Percentiles rank a stretch among this genome's conserved stretches.
These are phyloP conservation scores for Tetragonula carbonaria DNA, from an alignment of 2,888 invertebrate species.

Conservation along the genomic window DNA sequence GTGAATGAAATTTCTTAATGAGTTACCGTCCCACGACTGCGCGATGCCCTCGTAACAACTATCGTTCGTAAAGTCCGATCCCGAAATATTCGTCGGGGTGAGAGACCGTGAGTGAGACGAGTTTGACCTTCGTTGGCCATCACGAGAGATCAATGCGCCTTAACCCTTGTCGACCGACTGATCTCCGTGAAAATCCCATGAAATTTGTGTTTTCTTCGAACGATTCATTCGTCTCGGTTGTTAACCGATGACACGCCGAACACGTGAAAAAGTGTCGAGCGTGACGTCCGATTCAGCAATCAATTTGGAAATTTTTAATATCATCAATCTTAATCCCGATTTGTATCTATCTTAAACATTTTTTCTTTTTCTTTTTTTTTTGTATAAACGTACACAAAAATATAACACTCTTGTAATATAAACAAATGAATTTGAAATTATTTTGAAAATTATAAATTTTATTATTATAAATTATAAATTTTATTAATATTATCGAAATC, in stretches of 20 bases:
- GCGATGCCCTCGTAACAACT: constrained; percentile 21
- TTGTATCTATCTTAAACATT: no score
- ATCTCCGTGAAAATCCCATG: constrained; percentile 40
- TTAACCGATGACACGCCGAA: background rate
- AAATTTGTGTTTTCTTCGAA: constrained; percentile 28
- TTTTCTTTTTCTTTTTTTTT: no score
- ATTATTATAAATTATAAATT: no score
- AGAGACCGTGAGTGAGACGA: constrained; percentile 28
- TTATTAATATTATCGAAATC: no score
- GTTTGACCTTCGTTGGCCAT: constrained; percentile 40
- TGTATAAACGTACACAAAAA: no score
- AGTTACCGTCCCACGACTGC: constrained; percentile 56
- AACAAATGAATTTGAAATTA: no score
- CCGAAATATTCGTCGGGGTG: constrained; percentile 48
- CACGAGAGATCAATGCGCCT: constrained; percentile 30
- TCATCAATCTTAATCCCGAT: no score
- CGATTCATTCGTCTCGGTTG: constrained; percentile 9
- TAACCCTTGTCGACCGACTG: constrained; percentile 29
- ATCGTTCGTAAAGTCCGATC: constrained; percentile 54
- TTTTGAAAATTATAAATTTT: no score
- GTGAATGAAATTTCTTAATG: constrained; percentile 48
- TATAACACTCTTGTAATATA: no score
- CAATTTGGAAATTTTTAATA: no score
- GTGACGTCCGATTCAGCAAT: background rate
- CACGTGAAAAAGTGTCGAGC: background rate